Evolutionary conservation across 2,797 vertebrate species (phyloP), one percentile per base, ranked within the genome.

Genomic region (Denticeps clupeoides): DNA sequence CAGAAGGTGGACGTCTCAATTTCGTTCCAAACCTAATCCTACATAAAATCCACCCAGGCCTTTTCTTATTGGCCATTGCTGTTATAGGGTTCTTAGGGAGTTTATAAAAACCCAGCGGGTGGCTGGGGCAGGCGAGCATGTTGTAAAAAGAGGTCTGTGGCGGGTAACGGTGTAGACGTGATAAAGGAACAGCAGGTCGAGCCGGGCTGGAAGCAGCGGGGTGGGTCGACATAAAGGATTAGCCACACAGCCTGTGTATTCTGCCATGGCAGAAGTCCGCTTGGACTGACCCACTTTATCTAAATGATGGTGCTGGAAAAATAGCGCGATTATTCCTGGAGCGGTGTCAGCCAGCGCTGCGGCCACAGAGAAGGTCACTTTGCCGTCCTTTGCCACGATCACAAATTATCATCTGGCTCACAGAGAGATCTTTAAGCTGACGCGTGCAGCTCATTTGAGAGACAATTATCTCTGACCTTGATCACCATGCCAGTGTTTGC

Each of bases 271-370:
- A 70, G 62, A 62, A 73, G 70, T 59, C 27, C 58, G 67, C 67
- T 68, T 51, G 57, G 53, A 64, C 67, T 66, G 73, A 68, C 77
- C 80, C 75, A 81, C 70, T 81, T 83, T 69, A 63, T 53, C 62
- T 69, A 71, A 67, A 54, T 74, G 76, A 84, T 82, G 74, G 75
- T 69, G 71, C 74, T 59, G 61, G 73, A 71, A 79, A 82, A 83
- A 81, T 82, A 82, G 80, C 71, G 71, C 82, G 75, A 83, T 81
- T 83, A 79, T 79, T 79, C 77, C 66, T 51, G 74, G 78, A 77
- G 67, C 69, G 49, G 59, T 71, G 70, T 54, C 49, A 64, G 64
- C 59, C 21, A 29, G 41, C 70, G 53, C 70, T 43, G 53, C 47
- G 50, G 41, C 57, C 31, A 22, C 44, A 58, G 66, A 73, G 70